Conservation (phyloP, 2,797 vertebrate species). For the Sebastes alutus region DNA sequence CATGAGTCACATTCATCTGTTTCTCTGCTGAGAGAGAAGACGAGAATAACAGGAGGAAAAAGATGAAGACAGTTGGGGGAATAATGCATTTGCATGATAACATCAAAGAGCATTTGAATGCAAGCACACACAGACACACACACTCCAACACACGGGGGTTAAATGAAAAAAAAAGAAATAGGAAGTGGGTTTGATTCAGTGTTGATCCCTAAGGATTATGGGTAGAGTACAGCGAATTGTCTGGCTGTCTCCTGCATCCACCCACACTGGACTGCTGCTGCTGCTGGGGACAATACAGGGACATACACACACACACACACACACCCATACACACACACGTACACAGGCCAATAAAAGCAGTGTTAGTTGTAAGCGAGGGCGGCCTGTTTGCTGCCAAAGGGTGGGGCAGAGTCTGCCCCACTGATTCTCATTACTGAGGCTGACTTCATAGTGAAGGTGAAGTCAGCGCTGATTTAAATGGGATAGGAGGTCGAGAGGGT, state of each 20-base stretch:
- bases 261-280: slow-evolving; percentile 26
- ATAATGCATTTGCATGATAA: slow-evolving; percentile 57
- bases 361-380: slow-evolving; percentile 25
- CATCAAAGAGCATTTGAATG: slow-evolving; percentile 54
- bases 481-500: background rate
- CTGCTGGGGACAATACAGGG: slow-evolving; percentile 33
- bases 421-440: slow-evolving; percentile 73
- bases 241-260: slow-evolving; percentile 61
- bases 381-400: slow-evolving; percentile 39
- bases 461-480: slow-evolving; percentile 66
- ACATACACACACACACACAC: background rate
- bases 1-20: slow-evolving; percentile 52
- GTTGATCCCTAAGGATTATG: slow-evolving; percentile 77
- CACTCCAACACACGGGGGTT: slow-evolving; percentile 17
- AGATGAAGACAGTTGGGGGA: slow-evolving; percentile 39
- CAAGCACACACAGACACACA: slow-evolving; percentile 5
- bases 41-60: slow-evolving; percentile 28
- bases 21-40: slow-evolving; percentile 28
- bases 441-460: slow-evolving; percentile 81
- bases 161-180: slow-evolving; percentile 49
- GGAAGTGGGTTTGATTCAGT: slow-evolving; percentile 69
- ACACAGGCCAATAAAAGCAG: slow-evolving; percentile 9
- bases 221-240: slow-evolving; percentile 69
- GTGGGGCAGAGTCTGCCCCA: slow-evolving; percentile 42
- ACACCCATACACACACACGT: background rate